Conservation (phyloP, 2,888 invertebrate species). For the Azorinus chamasolen region DNA sequence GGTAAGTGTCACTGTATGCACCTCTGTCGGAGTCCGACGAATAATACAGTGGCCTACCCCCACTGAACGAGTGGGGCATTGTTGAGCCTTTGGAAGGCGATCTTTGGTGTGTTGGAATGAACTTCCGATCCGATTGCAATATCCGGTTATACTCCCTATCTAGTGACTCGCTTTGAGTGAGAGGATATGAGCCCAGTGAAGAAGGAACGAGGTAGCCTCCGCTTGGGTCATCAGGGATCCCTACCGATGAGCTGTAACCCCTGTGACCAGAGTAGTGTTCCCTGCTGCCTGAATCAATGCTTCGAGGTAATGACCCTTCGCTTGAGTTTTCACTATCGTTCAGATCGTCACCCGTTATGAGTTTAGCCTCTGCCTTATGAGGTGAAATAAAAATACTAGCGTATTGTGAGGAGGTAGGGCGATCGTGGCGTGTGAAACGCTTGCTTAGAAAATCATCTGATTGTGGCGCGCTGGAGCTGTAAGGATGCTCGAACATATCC, state of each 20-base stretch:
- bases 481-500: conserved; percentile 76
- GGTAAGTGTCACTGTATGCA: conserved; percentile 63
- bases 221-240: conserved; percentile 48
- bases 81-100: conserved; percentile 70
- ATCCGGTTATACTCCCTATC: conserved; percentile 54
- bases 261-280: conserved; percentile 73
- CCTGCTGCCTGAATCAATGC: conserved; percentile 76
- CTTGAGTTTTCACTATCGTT: conserved; percentile 81
- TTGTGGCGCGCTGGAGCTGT: conserved; percentile 68
- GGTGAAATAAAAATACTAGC: conserved; percentile 83
- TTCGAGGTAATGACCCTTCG: conserved; percentile 80
- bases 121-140: conserved; percentile 49
- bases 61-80: conserved; percentile 33
- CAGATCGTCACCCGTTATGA: conserved; percentile 75
- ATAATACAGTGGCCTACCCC: conserved; percentile 28
- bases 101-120: conserved; percentile 56
- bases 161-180: conserved; percentile 52
- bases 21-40: conserved; percentile 61
- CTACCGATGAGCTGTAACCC: conserved; percentile 60
- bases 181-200: conserved; percentile 46
- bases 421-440: conserved; percentile 71
- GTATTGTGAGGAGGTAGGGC: conserved; percentile 76
- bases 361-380: conserved; percentile 81
- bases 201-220: conserved; percentile 54
- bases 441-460: conserved; percentile 67